A percentile compares a stretch with the other conserved stretches of the same genome.
These are phyloP conservation scores for Copidosoma aretas DNA, from an alignment of 2,888 invertebrate genomes.

Conservation along the genomic window DNA sequence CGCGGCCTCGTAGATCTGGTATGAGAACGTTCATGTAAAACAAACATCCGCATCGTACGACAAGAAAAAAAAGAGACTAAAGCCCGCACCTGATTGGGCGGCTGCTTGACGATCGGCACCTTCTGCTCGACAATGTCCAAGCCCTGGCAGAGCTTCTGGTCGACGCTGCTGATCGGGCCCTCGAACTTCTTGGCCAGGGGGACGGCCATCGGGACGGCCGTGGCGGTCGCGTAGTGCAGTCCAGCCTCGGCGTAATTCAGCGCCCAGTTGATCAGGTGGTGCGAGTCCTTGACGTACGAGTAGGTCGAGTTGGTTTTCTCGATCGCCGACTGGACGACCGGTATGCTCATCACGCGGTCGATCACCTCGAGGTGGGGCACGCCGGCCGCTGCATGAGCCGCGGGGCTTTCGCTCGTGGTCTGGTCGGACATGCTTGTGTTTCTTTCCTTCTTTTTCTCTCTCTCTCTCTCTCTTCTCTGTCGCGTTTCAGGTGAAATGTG, in stretches of 20 bases:
- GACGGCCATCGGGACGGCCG: constrained; percentile 64
- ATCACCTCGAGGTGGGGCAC: constrained; percentile 56
- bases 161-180: constrained; percentile 65
- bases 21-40: background rate
- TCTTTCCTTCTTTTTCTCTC: too few relatives aligned
- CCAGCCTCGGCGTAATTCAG: constrained; percentile 67
- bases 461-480: too few relatives aligned
- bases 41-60: background rate
- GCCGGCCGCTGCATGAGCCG: constrained; percentile 23
- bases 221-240: constrained; percentile 64
- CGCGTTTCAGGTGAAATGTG: too few relatives aligned
- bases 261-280: constrained; percentile 66
- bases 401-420: constrained; percentile 32
- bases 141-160: constrained; percentile 66
- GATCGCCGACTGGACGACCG: constrained; percentile 57
- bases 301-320: constrained; percentile 60
- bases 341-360: constrained; percentile 57
- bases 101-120: constrained; percentile 67
- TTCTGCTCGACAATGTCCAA: constrained; percentile 67
- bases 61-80: background rate
- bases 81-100: constrained; percentile 64
- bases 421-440: constrained; percentile 35
- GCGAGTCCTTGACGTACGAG: constrained; percentile 63
- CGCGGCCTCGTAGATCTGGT: constrained; percentile 59
- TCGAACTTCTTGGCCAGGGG: constrained; percentile 66